Percentiles rank a stretch among this genome's conserved stretches.
Evolutionary conservation across 2,113 vertebrate species (phyloP).

Genomic region (Crocuta crocuta): DNA sequence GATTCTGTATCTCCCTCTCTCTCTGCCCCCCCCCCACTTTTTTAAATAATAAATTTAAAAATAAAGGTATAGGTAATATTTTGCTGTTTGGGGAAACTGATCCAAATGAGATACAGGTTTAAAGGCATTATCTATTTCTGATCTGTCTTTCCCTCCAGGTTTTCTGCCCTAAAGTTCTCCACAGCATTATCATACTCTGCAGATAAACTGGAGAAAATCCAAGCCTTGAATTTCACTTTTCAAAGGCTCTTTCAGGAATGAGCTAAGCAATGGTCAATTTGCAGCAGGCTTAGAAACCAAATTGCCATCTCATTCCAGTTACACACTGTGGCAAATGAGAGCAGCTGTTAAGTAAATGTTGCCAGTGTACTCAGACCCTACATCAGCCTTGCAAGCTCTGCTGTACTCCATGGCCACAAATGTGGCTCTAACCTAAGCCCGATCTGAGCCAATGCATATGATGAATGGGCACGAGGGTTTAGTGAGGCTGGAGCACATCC

Average conservation of each 20-base stretch:
- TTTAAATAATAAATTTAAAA: too few relatives aligned
- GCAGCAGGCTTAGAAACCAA: constrained; percentile 42
- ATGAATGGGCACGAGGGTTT: background rate
- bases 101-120: background rate
- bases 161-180: constrained; percentile 4
- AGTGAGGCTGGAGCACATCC: background rate
- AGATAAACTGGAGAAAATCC: background rate
- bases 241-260: constrained; percentile 3
- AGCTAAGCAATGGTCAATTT: constrained; percentile 33
- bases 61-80: background rate
- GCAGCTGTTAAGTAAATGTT: constrained; percentile 22
- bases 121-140: background rate
- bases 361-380: background rate
- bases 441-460: background rate
- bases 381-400: background rate
- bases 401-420: background rate
- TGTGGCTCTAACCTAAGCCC: background rate
- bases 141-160: background rate
- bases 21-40: too few relatives aligned
- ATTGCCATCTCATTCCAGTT: constrained; percentile 31
- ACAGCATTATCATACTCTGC: background rate
- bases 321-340: constrained; percentile 28
- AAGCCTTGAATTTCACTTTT: constrained; percentile 45
- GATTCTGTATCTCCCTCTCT: too few relatives aligned
- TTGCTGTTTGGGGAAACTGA: background rate